Conservation (phyloP, 2,113 vertebrate species). For the Chionis minor region DNA sequence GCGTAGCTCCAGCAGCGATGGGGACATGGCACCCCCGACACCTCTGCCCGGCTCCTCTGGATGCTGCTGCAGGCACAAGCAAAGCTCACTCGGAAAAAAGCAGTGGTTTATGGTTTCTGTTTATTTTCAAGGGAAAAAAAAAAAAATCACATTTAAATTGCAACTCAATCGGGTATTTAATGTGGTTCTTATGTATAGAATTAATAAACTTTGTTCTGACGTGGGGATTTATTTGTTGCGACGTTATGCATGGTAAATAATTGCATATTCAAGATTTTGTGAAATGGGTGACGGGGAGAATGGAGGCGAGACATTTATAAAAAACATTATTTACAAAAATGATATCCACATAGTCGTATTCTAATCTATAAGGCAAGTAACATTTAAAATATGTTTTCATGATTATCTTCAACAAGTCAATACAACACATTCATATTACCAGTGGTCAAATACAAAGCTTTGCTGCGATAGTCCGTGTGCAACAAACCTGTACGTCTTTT, state of each 20-base stretch:
- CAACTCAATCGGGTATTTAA: slow-evolving; percentile 76
- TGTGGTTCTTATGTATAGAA: slow-evolving; percentile 78
- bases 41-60: rapidly evolving
- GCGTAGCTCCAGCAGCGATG: rapidly evolving
- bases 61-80: rapidly evolving
- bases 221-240: slow-evolving; percentile 66
- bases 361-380: slow-evolving; percentile 83
- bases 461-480: slow-evolving; percentile 28
- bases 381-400: slow-evolving; percentile 71
- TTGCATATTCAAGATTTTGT: slow-evolving; percentile 91
- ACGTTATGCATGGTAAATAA: slow-evolving; percentile 74
- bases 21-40: neutral
- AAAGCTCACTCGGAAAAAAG: neutral
- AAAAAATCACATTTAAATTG: slow-evolving; percentile 74
- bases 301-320: slow-evolving; percentile 72
- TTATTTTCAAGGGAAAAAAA: slow-evolving; percentile 86
- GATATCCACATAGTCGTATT: slow-evolving; percentile 61
- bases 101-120: slow-evolving; percentile 62
- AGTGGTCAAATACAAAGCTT: slow-evolving; percentile 59
- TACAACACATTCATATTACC: slow-evolving; percentile 67
- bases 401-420: slow-evolving; percentile 70
- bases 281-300: slow-evolving; percentile 69
- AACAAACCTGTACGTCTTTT: slow-evolving; percentile 27
- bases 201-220: slow-evolving; percentile 79
- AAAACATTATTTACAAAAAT: slow-evolving; percentile 79